Percentiles rank a stretch among this genome's conserved stretches.
Conservation (phyloP, 2,113 vertebrate species). For the Triplophysa tibetana region DNA sequence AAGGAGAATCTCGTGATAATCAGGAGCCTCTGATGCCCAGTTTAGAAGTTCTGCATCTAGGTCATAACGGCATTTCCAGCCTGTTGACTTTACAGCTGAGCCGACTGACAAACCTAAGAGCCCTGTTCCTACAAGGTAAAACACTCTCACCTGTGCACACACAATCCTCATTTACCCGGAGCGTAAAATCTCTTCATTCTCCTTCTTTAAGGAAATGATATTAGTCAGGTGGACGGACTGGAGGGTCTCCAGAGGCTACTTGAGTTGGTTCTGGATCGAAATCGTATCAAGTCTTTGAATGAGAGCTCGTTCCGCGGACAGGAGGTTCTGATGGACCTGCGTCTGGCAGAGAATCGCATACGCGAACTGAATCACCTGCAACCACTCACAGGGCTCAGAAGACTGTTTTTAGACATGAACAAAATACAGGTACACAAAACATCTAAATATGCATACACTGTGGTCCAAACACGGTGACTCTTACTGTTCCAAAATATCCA, state of each 20-base stretch:
- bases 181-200: neutral
- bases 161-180: neutral
- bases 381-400: constrained; percentile 74
- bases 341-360: constrained; percentile 81
- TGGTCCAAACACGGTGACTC: neutral
- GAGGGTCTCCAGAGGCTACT: constrained; percentile 77
- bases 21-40: constrained; percentile 83
- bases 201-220: constrained; percentile 77
- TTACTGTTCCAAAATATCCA: neutral
- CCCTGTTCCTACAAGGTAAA: constrained; percentile 83
- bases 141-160: neutral
- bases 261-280: constrained; percentile 81
- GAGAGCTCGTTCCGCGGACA: constrained; percentile 78
- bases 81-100: constrained; percentile 83
- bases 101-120: constrained; percentile 83
- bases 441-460: neutral
- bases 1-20: constrained; percentile 67
- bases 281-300: constrained; percentile 76
- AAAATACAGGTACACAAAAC: constrained; percentile 80
- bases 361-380: constrained; percentile 77
- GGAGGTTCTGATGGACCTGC: constrained; percentile 74
- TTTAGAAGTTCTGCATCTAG: constrained; percentile 87
- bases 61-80: constrained; percentile 85
- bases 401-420: constrained; percentile 81
- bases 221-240: constrained; percentile 83